A percentile compares a stretch with the other conserved stretches of the same genome.
Evolutionary conservation across 2,113 vertebrate genomes (phyloP).

Genomic region (Sylvilagus bachmani): DNA sequence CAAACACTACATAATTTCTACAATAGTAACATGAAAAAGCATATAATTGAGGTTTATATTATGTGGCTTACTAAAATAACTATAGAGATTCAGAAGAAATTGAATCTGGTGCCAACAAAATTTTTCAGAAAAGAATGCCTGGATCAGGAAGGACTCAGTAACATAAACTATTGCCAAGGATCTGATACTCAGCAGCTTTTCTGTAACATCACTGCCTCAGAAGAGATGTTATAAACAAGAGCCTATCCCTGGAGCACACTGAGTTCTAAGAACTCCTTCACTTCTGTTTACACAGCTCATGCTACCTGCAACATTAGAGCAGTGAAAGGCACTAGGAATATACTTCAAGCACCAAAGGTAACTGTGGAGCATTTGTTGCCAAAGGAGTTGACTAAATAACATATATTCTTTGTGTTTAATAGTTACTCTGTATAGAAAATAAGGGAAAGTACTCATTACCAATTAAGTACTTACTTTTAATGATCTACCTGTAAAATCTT

Average conservation of each 20-base stretch:
- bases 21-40: constrained; percentile 62
- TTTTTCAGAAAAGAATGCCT: background rate
- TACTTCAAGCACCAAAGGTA: background rate
- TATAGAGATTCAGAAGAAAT: constrained; percentile 34
- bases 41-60: constrained; percentile 68
- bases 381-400: background rate
- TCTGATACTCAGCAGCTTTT: background rate
- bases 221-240: background rate
- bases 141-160: background rate
- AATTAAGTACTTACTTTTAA: constrained; percentile 53
- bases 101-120: background rate
- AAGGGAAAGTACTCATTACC: background rate
- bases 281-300: background rate
- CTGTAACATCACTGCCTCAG: background rate
- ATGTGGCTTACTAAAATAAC: constrained; percentile 62
- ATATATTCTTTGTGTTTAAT: background rate
- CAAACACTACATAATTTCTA: constrained; percentile 36
- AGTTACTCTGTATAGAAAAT: constrained; percentile 11
- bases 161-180: background rate
- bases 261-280: background rate
- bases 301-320: too few relatives aligned
- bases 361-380: background rate
- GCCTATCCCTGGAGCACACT: background rate
- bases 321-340: background rate
- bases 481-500: constrained; percentile 26